Evolutionary conservation across 2,797 vertebrate genomes (phyloP).

Genomic region (Iguana delicatissima): DNA sequence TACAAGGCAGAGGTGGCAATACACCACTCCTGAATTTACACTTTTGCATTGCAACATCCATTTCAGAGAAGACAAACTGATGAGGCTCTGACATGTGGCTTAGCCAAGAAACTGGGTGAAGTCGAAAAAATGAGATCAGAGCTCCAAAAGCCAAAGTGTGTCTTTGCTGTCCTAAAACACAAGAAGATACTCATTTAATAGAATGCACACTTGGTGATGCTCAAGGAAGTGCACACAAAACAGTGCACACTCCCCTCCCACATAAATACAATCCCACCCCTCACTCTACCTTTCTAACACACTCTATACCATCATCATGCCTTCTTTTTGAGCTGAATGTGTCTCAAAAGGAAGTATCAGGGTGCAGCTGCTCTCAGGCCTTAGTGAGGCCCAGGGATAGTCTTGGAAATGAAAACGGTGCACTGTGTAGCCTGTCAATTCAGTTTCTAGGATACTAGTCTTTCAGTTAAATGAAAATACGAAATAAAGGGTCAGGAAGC

Average conservation of each 20-base stretch:
- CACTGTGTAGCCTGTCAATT: too few relatives aligned
- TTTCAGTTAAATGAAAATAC: neutral
- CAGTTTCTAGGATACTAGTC: too few relatives aligned
- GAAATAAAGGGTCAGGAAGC: neutral
- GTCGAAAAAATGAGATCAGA: neutral
- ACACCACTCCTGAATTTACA: neutral
- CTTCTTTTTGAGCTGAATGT: too few relatives aligned
- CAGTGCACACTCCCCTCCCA: neutral
- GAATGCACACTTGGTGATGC: neutral
- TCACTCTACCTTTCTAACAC: too few relatives aligned
- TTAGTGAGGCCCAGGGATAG: too few relatives aligned
- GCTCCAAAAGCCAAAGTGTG: too few relatives aligned
- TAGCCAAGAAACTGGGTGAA: neutral
- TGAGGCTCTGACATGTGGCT: too few relatives aligned
- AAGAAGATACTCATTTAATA: neutral
- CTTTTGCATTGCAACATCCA: neutral
- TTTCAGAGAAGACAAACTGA: neutral
- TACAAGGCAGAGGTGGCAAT: neutral
- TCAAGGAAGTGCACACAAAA: neutral
- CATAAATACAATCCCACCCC: neutral
- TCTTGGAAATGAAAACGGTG: too few relatives aligned
- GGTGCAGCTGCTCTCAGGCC: too few relatives aligned
- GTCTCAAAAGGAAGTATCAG: too few relatives aligned
- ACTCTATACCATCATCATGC: too few relatives aligned
- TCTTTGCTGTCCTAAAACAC: neutral